Percentiles rank a stretch among this genome's conserved stretches.
These are phyloP conservation scores for Clangula hyemalis DNA, from an alignment of 2,797 vertebrate species.

Conservation along the genomic window DNA sequence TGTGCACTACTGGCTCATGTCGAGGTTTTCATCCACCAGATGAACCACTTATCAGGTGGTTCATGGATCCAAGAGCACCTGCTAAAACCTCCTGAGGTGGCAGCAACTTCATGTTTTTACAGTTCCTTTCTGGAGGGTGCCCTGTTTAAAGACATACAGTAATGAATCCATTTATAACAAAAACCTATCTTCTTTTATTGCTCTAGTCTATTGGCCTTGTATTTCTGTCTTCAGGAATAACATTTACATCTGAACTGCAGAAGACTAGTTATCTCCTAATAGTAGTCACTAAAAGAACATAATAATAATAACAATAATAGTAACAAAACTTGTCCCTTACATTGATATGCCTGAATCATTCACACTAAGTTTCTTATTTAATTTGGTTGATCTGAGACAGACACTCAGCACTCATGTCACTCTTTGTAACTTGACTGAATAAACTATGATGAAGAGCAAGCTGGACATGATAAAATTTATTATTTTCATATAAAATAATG, in stretches of 20 bases:
- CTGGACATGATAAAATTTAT: background rate
- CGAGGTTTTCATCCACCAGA: too few relatives aligned
- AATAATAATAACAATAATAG: background rate
- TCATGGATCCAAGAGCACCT: background rate
- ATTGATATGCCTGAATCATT: background rate
- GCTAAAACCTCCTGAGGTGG: background rate
- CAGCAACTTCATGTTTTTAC: background rate
- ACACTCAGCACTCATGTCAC: background rate
- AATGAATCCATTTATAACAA: background rate
- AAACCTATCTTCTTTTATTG: background rate
- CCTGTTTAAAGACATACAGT: background rate
- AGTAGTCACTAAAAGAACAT: background rate
- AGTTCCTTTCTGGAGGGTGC: background rate
- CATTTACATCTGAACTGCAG: background rate
- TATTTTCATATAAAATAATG: background rate
- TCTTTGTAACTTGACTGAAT: background rate
- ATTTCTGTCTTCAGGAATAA: background rate
- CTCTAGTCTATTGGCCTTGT: background rate
- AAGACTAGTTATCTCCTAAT: background rate
- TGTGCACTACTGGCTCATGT: too few relatives aligned
- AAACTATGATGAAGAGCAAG: background rate
- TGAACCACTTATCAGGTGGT: background rate
- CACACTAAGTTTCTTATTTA: background rate
- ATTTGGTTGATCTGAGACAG: background rate
- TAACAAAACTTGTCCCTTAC: background rate